These are phyloP conservation scores for Tetropium fuscum DNA, from an alignment of 2,888 invertebrate genomes.

Conservation along the genomic window DNA sequence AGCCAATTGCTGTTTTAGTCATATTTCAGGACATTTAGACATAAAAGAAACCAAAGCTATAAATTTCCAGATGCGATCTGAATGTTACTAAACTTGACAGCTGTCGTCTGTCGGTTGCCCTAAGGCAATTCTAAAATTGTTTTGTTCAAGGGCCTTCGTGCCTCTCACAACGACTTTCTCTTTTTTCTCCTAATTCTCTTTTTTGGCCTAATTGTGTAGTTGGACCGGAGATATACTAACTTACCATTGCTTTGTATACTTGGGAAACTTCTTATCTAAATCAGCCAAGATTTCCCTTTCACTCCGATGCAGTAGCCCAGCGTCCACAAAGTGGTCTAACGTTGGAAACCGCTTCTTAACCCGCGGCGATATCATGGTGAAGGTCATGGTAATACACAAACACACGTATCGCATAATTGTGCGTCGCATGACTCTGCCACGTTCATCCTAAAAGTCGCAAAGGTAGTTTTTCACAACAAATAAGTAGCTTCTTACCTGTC, in stretches of 20 bases:
- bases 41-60: too few relatives aligned
- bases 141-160: too few relatives aligned
- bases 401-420: conserved; percentile 88
- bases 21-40: too few relatives aligned
- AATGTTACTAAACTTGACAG: too few relatives aligned
- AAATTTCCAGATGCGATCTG: too few relatives aligned
- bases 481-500: conserved; percentile 70
- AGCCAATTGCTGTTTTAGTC: too few relatives aligned
- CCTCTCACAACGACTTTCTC: too few relatives aligned
- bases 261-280: conserved; percentile 84
- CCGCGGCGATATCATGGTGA: conserved; percentile 86
- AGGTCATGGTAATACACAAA: conserved; percentile 87
- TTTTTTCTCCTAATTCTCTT: too few relatives aligned
- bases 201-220: too few relatives aligned
- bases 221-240: too few relatives aligned
- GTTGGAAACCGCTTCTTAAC: conserved; percentile 92
- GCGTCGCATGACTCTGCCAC: conserved; percentile 84
- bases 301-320: conserved; percentile 84
- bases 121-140: too few relatives aligned
- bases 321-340: conserved; percentile 85
- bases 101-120: too few relatives aligned
- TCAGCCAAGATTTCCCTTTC: conserved; percentile 84
- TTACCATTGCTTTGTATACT: conserved; percentile 89
- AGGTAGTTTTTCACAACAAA: neutral
- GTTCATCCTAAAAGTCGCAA: conserved; percentile 74